These are phyloP conservation scores for Poeciliopsis gracilis DNA, from an alignment of 2,797 vertebrate species.

Conservation along the genomic window DNA sequence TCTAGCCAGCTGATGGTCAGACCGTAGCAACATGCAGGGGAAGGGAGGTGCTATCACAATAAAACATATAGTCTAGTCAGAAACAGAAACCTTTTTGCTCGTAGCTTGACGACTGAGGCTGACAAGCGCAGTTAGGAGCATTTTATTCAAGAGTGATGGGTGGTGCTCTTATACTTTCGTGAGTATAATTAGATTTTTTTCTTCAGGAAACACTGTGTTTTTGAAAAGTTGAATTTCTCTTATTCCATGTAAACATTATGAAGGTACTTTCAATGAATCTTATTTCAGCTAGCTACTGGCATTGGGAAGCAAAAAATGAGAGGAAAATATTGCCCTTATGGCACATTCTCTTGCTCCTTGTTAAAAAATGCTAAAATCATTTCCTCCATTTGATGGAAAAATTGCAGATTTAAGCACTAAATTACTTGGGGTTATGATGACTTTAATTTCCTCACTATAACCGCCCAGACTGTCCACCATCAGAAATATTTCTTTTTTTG, in stretches of 20 bases:
- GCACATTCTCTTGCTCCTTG: not conserved
- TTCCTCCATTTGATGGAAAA: not conserved
- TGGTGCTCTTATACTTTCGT: not conserved
- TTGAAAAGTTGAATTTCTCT: not conserved
- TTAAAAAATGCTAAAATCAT: not conserved
- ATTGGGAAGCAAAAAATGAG: not conserved
- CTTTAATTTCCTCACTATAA: not conserved
- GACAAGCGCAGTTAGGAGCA: not conserved
- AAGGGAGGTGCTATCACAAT: not conserved
- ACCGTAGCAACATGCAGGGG: not conserved
- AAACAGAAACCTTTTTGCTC: not conserved
- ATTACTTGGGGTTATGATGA: not conserved
- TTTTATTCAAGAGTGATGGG: not conserved
- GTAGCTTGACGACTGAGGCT: not conserved
- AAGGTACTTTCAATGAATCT: not conserved
- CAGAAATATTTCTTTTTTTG: not conserved
- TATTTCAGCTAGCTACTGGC: not conserved
- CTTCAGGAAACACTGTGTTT: not conserved
- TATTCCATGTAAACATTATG: not conserved
- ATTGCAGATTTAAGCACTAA: not conserved
- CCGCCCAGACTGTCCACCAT: not conserved
- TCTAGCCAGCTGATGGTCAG: not conserved
- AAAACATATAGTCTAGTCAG: not conserved
- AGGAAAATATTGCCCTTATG: not conserved
- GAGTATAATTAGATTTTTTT: not conserved